Base-by-base conservation (phyloP, 1,140 invertebrate genomes). In the Dreissena rostriformis region DNA sequence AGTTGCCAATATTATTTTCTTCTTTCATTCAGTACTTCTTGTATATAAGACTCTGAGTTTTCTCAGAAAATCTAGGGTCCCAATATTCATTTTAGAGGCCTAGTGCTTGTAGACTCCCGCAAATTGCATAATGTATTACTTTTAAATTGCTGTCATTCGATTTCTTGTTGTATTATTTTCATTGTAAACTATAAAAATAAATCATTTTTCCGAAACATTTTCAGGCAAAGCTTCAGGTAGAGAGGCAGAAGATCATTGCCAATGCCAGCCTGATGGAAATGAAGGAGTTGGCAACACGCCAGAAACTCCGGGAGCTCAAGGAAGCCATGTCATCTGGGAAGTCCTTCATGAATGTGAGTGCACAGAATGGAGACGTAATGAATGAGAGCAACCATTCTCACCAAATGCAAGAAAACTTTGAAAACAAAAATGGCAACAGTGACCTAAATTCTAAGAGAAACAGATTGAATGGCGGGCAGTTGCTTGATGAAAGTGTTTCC, bases 271-370 rank as follows among this genome's bases (percentile, higher is more conserved):
- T 92, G 51, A 80, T 92, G 52, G 91, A 91, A 72, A 57, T 89
- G 55, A 88, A 87, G 66, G 91, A 92, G 77, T 73, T 77, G 28
- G 88, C 90, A 24, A 92, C 91, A 14, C 76, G 90, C 24, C 89
- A 92, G 66, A 92, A 92, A 75, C 80, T 92, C 49, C 79, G 84
- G 22, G 88, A 92, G 26, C 74, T 80, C 65, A 88, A 79, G 82
- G 88, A 83, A 39, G 79, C 71, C 39, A 68, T 53, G 72, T 57
- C 29, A 26, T 72, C 65, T 61, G 81, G 53, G 39, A 75, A 71
- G 68, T n/a, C 19, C 26, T 11, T 77, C 78, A n/a, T 75, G 73
- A 82, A 75, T 49, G 83, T 49, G 22, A 39, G 51, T 65, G 19
- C 24, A 10, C 66, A 22, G 55, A 82, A 77, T 24, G 84, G 79